These are phyloP conservation scores for Pissodes strobi DNA, from an alignment of 1,140 invertebrate genomes.

Conservation along the genomic window DNA sequence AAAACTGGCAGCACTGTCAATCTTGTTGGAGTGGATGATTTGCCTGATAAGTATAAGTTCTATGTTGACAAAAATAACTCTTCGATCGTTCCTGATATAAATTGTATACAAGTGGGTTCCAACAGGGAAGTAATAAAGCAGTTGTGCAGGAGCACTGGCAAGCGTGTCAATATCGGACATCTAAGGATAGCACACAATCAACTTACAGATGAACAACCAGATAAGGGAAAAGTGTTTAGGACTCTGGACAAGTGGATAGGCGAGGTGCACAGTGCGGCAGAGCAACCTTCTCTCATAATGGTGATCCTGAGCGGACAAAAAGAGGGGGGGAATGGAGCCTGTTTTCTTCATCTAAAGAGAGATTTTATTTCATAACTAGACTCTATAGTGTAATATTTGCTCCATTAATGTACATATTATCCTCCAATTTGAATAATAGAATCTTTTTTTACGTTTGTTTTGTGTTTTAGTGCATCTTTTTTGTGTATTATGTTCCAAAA, in stretches of 20 bases:
- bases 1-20: slow-evolving; percentile 65
- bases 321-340: slow-evolving; percentile 57
- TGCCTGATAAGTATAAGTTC: slow-evolving; percentile 63
- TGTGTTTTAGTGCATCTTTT: too few relatives aligned
- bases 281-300: slow-evolving; percentile 60
- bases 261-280: slow-evolving; percentile 63
- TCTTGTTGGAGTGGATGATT: slow-evolving; percentile 62
- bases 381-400: neutral
- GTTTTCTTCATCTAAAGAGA: slow-evolving; percentile 60
- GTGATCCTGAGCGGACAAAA: slow-evolving; percentile 64
- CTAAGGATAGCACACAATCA: slow-evolving; percentile 67
- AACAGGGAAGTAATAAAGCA: slow-evolving; percentile 39
- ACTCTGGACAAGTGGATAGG: slow-evolving; percentile 67
- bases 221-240: slow-evolving; percentile 56
- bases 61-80: slow-evolving; percentile 55
- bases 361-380: slow-evolving; percentile 19
- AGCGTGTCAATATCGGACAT: slow-evolving; percentile 57
- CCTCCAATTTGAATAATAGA: neutral
- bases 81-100: slow-evolving; percentile 39
- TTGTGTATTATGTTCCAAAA: too few relatives aligned
- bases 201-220: slow-evolving; percentile 55
- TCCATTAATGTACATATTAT: neutral
- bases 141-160: slow-evolving; percentile 32
- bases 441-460: slow-evolving; percentile 1
- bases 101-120: slow-evolving; percentile 32